phyloP scores from a whole-genome alignment of 2,113 vertebrate genomes.

The Boulengeromyrus knoepffleri region DNA sequence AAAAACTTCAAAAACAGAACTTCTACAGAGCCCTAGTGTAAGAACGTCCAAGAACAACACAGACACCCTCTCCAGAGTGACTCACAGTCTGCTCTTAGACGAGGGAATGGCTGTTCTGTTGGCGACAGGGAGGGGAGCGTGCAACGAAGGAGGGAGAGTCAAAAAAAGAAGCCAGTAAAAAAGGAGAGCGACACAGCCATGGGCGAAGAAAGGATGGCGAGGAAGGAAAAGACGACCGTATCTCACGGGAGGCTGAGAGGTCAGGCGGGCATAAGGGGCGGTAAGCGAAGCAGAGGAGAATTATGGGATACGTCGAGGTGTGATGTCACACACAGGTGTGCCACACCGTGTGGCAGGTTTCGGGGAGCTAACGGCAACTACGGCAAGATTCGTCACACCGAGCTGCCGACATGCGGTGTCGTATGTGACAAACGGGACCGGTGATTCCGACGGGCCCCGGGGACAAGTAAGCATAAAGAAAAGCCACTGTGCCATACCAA shows the following conservation, averaged over 20 bases:
- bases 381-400: not conserved
- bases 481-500: not conserved
- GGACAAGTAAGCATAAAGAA: not conserved
- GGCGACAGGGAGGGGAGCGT: not conserved
- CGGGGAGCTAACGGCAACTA: not conserved
- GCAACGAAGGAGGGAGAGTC: not conserved
- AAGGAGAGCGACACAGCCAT: not conserved
- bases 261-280: not conserved
- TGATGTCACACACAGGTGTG: not conserved
- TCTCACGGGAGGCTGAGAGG: not conserved
- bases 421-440: not conserved
- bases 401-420: not conserved
- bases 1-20: slow-evolving; percentile 36
- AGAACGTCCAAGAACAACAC: slow-evolving; percentile 67
- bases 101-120: slow-evolving; percentile 2
- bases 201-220: not conserved
- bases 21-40: slow-evolving; percentile 28
- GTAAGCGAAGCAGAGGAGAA: not conserved
- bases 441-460: not conserved
- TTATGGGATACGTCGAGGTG: not conserved
- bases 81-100: slow-evolving; percentile 65
- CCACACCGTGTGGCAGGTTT: not conserved
- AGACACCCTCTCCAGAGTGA: slow-evolving; percentile 54
- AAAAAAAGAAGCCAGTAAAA: not conserved
- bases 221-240: not conserved